These are phyloP conservation scores for Exephanes ischioxanthus DNA, from an alignment of 2,888 invertebrate genomes.

Conservation along the genomic window DNA sequence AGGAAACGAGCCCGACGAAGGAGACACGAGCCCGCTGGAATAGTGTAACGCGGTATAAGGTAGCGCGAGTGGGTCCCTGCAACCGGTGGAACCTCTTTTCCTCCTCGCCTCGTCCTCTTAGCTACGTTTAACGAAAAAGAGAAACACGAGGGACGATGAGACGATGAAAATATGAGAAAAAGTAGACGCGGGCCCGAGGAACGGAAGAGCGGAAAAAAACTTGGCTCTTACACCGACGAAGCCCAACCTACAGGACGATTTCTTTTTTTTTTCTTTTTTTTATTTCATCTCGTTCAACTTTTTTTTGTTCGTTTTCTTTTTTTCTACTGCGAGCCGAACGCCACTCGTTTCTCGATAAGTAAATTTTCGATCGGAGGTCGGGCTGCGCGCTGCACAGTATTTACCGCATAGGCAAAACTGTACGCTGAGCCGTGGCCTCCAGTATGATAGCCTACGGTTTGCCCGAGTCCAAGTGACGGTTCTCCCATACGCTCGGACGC, in stretches of 20 bases:
- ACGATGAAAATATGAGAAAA: conserved; percentile 63
- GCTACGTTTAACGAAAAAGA: conserved; percentile 65
- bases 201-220: conserved; percentile 60
- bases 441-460: conserved; percentile 17
- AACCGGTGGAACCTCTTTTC: conserved; percentile 61
- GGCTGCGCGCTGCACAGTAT: conserved; percentile 5
- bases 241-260: conserved; percentile 14
- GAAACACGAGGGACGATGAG: conserved; percentile 54
- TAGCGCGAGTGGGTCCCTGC: conserved; percentile 42
- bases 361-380: conserved; percentile 59
- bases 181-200: conserved; percentile 29
- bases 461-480: conserved; percentile 41
- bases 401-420: conserved; percentile 3
- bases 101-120: conserved; percentile 65
- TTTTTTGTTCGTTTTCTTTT: conserved; percentile 62
- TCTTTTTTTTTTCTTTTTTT: conserved; percentile 53
- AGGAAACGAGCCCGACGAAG: conserved; percentile 27
- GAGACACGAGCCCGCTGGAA: conserved; percentile 49
- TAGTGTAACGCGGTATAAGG: conserved; percentile 50
- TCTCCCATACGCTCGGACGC: conserved; percentile 61
- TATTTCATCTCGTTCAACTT: conserved; percentile 42
- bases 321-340: conserved; percentile 40
- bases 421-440: not conserved
- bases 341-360: conserved; percentile 57
- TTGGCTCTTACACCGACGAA: conserved; percentile 45